phyloP scores from a whole-genome alignment of 1,140 invertebrate genomes.

The Caenorhabditis tropicalis region DNA sequence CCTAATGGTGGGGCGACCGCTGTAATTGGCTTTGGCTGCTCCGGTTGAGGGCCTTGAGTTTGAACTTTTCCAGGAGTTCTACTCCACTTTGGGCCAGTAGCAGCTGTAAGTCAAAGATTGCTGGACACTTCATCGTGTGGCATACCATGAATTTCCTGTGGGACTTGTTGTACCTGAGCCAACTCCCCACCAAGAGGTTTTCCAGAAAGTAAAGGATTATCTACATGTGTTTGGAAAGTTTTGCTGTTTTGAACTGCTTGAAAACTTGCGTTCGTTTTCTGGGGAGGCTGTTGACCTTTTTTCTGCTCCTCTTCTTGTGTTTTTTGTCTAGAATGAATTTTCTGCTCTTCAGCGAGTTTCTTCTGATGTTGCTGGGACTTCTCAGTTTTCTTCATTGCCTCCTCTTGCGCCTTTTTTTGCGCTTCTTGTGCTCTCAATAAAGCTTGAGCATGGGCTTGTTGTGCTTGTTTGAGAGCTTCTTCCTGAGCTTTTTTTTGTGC shows the following conservation, averaged over 20 bases:
- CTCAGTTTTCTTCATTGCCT: constrained; percentile 40
- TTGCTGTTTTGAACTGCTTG: background rate
- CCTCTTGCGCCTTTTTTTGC: constrained; percentile 21
- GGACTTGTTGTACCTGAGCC: background rate
- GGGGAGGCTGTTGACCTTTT: background rate
- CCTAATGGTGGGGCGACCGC: constrained; percentile 1
- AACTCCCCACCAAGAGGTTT: background rate
- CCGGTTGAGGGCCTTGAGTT: background rate
- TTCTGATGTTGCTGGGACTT: background rate
- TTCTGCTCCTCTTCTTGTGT: background rate
- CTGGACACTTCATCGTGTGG: background rate
- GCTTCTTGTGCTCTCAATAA: background rate
- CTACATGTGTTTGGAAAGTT: background rate
- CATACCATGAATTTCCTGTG: background rate
- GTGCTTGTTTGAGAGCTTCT: no score
- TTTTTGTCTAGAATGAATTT: no score
- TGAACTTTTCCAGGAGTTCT: background rate
- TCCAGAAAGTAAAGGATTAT: background rate
- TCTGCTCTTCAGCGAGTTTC: constrained; percentile 24
- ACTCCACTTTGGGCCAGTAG: constrained; percentile 16
- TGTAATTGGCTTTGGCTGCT: background rate
- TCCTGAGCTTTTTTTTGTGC: no score
- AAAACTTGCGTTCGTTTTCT: constrained; percentile 23
- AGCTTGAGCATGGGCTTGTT: constrained; percentile 18
- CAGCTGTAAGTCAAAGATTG: background rate